A percentile compares a stretch with the other conserved stretches of the same genome.
Evolutionary conservation across 1,140 invertebrate species (phyloP).

Genomic region (Aphaenogaster ashmeadi): DNA sequence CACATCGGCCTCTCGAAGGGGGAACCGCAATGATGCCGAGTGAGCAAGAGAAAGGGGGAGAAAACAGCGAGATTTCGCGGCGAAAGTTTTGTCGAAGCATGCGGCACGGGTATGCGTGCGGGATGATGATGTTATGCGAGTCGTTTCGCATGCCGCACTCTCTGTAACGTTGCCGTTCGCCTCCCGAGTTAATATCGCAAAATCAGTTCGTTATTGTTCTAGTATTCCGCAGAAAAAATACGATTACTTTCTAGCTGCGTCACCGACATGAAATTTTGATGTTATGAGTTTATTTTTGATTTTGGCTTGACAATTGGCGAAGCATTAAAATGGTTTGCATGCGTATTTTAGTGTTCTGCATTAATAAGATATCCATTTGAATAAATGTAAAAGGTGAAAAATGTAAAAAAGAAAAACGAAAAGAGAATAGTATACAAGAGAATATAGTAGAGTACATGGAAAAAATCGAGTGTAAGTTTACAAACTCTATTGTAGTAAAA

Average conservation of each 20-base stretch:
- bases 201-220: conserved; percentile 26
- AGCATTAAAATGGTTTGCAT: not conserved
- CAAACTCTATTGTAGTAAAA: not conserved
- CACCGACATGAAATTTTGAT: not conserved
- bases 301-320: not conserved
- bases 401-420: not conserved
- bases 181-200: conserved; percentile 18
- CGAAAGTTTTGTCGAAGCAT: conserved; percentile 72
- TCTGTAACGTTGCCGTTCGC: conserved; percentile 29
- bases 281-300: not conserved
- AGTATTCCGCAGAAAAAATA: conserved; percentile 9
- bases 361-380: not conserved
- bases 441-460: not conserved
- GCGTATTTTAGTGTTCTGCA: not conserved
- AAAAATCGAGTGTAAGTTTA: not conserved
- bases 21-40: conserved; percentile 23
- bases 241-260: not conserved
- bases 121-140: conserved; percentile 65
- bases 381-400: not conserved
- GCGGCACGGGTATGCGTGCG: conserved; percentile 56
- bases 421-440: not conserved
- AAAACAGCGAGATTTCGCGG: conserved; percentile 59
- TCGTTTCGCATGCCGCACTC: conserved; percentile 40
- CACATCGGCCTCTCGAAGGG: conserved; percentile 16
- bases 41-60: conserved; percentile 41